These are phyloP conservation scores for Plagiodera versicolora DNA, from an alignment of 2,888 invertebrate species.

Conservation along the genomic window DNA sequence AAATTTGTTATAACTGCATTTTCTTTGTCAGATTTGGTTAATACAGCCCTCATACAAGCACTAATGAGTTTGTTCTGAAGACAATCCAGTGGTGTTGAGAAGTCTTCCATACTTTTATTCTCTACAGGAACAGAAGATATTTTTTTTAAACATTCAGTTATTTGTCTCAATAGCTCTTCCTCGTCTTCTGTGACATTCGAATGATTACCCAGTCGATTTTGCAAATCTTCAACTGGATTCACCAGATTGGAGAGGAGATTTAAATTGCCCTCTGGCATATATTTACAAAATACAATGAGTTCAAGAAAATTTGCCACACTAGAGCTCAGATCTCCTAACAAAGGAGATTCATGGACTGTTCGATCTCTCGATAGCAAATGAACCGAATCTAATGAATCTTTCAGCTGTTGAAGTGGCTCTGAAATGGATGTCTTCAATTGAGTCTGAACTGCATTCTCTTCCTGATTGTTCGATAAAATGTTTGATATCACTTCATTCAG, in stretches of 20 bases:
- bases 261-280: constrained; percentile 40
- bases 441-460: background rate
- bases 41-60: constrained; percentile 49
- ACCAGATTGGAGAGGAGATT: constrained; percentile 43
- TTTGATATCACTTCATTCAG: background rate
- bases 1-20: constrained; percentile 47
- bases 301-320: constrained; percentile 43
- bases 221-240: constrained; percentile 42
- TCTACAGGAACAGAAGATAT: constrained; percentile 27
- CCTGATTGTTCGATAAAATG: background rate
- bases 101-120: constrained; percentile 29
- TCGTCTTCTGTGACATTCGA: constrained; percentile 42
- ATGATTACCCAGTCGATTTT: constrained; percentile 38
- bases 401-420: background rate
- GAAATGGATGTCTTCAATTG: background rate
- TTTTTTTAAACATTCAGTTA: constrained; percentile 41
- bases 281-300: constrained; percentile 43
- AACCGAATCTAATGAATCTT: background rate
- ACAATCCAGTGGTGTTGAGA: constrained; percentile 42
- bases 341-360: constrained; percentile 37
- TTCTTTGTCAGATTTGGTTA: constrained; percentile 37
- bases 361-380: constrained; percentile 1
- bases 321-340: constrained; percentile 42
- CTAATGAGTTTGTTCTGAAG: constrained; percentile 50
- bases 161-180: constrained; percentile 39